phyloP scores from a whole-genome alignment of 2,113 vertebrate genomes.

The Spilogale gracilis region DNA sequence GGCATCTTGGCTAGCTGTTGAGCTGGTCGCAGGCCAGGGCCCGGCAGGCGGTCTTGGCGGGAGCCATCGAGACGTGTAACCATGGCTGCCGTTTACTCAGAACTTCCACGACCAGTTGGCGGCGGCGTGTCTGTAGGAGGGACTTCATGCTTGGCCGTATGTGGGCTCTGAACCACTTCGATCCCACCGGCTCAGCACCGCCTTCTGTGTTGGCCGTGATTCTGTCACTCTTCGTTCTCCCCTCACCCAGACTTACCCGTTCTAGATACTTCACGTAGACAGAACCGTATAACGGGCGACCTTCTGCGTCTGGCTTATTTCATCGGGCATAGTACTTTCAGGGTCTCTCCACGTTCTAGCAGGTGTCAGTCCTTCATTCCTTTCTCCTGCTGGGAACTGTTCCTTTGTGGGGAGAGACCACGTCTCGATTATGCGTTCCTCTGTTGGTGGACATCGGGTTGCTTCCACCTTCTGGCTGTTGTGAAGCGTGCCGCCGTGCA shows the following conservation, averaged over 20 bases:
- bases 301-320: neutral
- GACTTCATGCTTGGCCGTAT: accelerated
- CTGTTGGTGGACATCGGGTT: neutral
- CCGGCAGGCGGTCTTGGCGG: neutral
- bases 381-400: neutral
- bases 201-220: no score
- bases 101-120: neutral
- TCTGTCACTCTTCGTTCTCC: neutral
- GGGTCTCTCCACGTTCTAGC: no score
- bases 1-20: neutral
- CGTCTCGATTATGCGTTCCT: neutral
- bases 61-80: accelerated
- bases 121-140: accelerated
- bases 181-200: neutral
- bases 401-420: neutral
- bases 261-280: neutral
- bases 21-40: neutral
- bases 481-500: neutral
- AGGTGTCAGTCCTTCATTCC: neutral
- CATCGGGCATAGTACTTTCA: neutral
- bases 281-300: no score
- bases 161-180: neutral
- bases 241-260: neutral
- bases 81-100: neutral
- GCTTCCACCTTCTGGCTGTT: neutral